Conservation (phyloP, 53 echinoderm and acorn worm genomes). For the Holothuria leucospilota region DNA sequence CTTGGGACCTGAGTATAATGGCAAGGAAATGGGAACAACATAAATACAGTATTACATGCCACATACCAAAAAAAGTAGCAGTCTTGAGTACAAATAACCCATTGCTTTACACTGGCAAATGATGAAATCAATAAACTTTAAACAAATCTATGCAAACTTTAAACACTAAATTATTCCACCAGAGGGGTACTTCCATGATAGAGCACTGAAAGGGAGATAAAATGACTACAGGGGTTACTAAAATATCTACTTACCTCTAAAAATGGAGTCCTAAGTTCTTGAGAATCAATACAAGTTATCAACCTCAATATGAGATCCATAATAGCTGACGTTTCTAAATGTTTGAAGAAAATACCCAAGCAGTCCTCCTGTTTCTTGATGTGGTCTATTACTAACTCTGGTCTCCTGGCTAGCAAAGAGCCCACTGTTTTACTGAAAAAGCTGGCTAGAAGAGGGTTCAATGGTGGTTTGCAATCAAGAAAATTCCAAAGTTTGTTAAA, state of each 20-base stretch:
- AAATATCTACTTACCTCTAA: constrained; percentile 72
- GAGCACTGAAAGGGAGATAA: too few species aligned
- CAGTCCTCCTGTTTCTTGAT: constrained; percentile 92
- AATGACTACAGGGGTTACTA: too few species aligned
- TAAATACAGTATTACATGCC: too few species aligned
- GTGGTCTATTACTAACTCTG: constrained; percentile 85
- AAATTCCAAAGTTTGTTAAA: constrained; percentile 89
- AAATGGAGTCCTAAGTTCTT: constrained; percentile 91
- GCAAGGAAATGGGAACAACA: too few species aligned
- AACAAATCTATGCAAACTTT: too few species aligned
- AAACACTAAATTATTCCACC: too few species aligned
- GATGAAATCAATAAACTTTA: too few species aligned
- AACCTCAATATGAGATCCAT: constrained; percentile 98
- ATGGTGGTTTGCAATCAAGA: constrained; percentile 88
- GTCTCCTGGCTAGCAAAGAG: constrained; percentile 83
- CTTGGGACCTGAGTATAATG: too few species aligned
- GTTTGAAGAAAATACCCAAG: constrained; percentile 84
- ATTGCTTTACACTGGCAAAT: too few species aligned
- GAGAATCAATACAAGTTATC: constrained; percentile 93
- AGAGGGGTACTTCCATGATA: too few species aligned
- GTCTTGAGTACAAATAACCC: too few species aligned
- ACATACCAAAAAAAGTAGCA: too few species aligned
- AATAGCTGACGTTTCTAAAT: constrained; percentile 97
- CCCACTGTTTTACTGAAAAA: constrained; percentile 99
- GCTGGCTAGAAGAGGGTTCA: constrained; percentile 98